Percentiles rank a stretch among this genome's conserved stretches.
Conservation (phyloP, 2,888 invertebrate genomes). For the Troides helena region DNA sequence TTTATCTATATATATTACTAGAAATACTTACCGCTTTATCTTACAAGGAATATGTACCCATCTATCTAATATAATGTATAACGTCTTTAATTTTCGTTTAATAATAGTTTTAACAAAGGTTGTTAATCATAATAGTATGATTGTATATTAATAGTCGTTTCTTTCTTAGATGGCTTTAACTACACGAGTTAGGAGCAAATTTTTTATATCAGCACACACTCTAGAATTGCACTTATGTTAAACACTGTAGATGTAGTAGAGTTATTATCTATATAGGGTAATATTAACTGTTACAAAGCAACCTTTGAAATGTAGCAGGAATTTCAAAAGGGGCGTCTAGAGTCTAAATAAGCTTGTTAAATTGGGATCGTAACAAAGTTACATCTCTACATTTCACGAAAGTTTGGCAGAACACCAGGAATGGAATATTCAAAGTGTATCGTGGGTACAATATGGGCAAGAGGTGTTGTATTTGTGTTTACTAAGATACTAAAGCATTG, state of each 20-base stretch:
- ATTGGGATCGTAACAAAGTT: conserved; percentile 7
- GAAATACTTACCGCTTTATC: background rate
- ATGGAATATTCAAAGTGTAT: conserved; percentile 1
- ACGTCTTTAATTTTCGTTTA: too few relatives aligned
- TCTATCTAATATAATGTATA: too few relatives aligned
- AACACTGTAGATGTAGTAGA: background rate
- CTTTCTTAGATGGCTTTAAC: too few relatives aligned
- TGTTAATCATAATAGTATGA: too few relatives aligned
- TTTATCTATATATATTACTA: background rate
- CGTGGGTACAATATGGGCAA: background rate
- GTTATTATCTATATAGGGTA: conserved; percentile 3
- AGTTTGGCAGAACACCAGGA: conserved; percentile 4
- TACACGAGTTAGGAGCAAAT: too few relatives aligned
- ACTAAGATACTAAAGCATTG: background rate
- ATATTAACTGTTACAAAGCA: background rate
- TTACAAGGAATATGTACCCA: background rate
- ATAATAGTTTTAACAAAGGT: too few relatives aligned
- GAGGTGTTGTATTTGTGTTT: background rate
- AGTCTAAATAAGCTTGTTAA: conserved; percentile 9
- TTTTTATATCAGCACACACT: background rate
- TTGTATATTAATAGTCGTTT: too few relatives aligned
- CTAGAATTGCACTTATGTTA: background rate
- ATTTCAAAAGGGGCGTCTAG: conserved; percentile 2
- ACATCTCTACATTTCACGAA: background rate
- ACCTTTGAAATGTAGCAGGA: conserved; percentile 1